Evolutionary conservation across 2,797 vertebrate species (phyloP).

Genomic region (Poecilia velifera): DNA sequence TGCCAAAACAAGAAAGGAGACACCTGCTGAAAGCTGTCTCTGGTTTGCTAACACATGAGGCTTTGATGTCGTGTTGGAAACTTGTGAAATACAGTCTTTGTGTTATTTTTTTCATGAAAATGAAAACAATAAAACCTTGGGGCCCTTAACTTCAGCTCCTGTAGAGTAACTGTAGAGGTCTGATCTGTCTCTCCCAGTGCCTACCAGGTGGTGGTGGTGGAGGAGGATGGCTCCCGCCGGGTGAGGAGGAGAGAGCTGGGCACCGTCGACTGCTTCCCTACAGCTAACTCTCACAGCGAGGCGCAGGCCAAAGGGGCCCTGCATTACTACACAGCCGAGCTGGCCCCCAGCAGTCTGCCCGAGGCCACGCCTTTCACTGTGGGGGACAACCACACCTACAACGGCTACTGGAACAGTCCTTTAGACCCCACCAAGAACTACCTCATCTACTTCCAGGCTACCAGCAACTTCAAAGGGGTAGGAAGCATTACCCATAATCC

Average conservation of each 20-base stretch:
- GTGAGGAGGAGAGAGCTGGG: slow-evolving; percentile 85
- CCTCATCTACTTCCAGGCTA: slow-evolving; percentile 95
- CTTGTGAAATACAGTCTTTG: not conserved
- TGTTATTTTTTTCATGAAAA: not conserved
- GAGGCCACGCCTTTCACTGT: slow-evolving; percentile 94
- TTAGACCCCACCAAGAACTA: slow-evolving; percentile 94
- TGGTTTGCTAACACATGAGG: not conserved
- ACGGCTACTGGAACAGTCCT: slow-evolving; percentile 94
- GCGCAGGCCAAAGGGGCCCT: slow-evolving; percentile 81
- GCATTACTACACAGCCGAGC: slow-evolving; percentile 92
- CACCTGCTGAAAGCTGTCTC: not conserved
- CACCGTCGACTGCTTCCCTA: slow-evolving; percentile 88
- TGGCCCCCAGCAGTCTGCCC: slow-evolving; percentile 88
- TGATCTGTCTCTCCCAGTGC: slow-evolving; percentile 72
- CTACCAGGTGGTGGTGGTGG: slow-evolving; percentile 94
- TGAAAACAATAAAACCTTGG: not conserved
- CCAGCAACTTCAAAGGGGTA: slow-evolving; percentile 94
- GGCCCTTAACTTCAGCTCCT: not conserved
- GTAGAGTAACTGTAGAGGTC: not conserved
- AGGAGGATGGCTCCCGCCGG: slow-evolving; percentile 84
- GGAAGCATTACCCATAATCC: slow-evolving; percentile 53
- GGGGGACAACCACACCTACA: slow-evolving; percentile 97
- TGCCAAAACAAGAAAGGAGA: not conserved
- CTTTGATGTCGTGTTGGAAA: not conserved
- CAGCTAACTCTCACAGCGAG: slow-evolving; percentile 83